Conservation (phyloP, 2,797 vertebrate genomes). For the Brachyrhaphis roseni region DNA sequence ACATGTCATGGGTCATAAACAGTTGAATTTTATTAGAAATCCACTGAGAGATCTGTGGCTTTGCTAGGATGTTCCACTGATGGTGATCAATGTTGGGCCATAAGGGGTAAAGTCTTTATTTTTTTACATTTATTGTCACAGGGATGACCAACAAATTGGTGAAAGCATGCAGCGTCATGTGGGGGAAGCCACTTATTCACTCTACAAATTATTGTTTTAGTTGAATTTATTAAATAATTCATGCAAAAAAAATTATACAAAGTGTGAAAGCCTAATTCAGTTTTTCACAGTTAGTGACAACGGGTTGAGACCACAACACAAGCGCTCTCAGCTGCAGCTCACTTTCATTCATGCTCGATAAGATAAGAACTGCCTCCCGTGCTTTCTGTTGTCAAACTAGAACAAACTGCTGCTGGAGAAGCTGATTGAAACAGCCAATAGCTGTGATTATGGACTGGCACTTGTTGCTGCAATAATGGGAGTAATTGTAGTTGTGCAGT, state of each 20-base stretch:
- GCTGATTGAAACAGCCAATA: neutral
- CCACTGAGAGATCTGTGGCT: slow-evolving; percentile 21
- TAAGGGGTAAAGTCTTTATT: slow-evolving; percentile 38
- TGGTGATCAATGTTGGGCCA: slow-evolving; percentile 51
- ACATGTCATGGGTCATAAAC: slow-evolving; percentile 47
- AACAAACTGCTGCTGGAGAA: neutral
- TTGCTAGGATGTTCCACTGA: slow-evolving; percentile 5
- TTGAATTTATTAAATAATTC: neutral
- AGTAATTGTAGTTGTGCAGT: neutral
- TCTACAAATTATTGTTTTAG: neutral
- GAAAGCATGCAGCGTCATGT: slow-evolving; percentile 48
- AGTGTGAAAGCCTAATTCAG: neutral
- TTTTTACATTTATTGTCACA: slow-evolving; percentile 52
- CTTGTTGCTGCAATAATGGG: neutral
- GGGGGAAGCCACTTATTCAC: slow-evolving; percentile 33
- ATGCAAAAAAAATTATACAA: neutral
- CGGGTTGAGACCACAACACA: neutral
- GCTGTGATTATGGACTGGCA: slow-evolving; percentile 1
- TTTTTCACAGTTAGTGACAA: neutral
- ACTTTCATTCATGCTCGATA: slow-evolving; percentile 2
- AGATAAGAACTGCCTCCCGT: slow-evolving; percentile 9
- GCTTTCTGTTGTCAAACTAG: neutral
- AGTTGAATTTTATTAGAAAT: slow-evolving; percentile 34
- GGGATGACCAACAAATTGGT: slow-evolving; percentile 49
- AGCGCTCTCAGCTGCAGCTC: neutral